Evolutionary conservation across 2,113 vertebrate genomes (phyloP), one percentile per base, ranked within the genome.

Genomic region (Clarias gariepinus): DNA sequence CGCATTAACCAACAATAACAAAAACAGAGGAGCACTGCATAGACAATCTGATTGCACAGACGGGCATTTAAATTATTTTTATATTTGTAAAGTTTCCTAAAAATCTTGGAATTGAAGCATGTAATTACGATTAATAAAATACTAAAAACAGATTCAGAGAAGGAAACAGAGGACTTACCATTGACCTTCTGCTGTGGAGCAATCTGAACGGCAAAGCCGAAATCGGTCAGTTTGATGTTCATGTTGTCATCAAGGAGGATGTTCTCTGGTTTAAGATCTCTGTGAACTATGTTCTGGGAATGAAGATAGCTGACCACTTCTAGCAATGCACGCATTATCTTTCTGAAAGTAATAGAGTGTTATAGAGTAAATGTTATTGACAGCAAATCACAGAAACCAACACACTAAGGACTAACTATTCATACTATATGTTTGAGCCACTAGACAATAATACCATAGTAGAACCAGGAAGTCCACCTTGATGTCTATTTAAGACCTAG

Each of bases 201-300:
- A 73, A 96, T 90, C 93, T 99, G 96, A 88, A 97, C 96, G 55
- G 98, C 95, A 78, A 99, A 99, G 83, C 98, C 98, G 0, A 99
- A 99, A 92, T 99, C 98, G 0, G 97, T 99, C 86, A 99, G 96
- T 90, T 98, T 99, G 91, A 99, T 98, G 93, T 98, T 98, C 97
- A 96, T 98, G 87, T 98, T 1, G 0, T 99, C 98, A 0, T 99
- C 98, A 88, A 99, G 88, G 6, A 99, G 96, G 91, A 99, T 98
- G 92, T 99, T 99, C 90, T 99, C 98, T 0, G 98, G 98, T 94
- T 99, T 99, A 84, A 99, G 94, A 90, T 99, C 98, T n/a, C 98
- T 92, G 89, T 99, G 98, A 77, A 99, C 96, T 0, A 99, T 98
- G 94, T 97, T 94, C 90, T 97, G 95, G 88, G 91, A 88, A 89